Conservation (phyloP, 2,797 vertebrate genomes). For the Malacoraja senta region DNA sequence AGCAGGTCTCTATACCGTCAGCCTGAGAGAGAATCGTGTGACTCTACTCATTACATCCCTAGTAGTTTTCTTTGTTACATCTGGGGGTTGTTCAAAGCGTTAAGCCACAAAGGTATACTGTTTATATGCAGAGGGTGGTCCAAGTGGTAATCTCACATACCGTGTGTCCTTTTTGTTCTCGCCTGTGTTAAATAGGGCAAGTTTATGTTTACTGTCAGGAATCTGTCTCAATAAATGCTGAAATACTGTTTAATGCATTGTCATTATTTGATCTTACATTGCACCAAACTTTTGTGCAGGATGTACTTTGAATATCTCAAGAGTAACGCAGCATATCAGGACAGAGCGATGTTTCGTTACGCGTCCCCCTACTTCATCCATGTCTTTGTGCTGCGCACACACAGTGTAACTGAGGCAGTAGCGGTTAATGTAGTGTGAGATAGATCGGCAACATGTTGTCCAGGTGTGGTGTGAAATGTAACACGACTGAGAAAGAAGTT, state of each 20-base stretch:
- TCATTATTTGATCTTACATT: not conserved
- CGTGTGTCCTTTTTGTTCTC: not conserved
- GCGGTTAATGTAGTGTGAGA: not conserved
- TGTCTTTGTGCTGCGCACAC: not conserved
- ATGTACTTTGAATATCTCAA: not conserved
- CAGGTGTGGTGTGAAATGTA: no score
- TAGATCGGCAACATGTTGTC: not conserved
- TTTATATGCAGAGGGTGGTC: not conserved
- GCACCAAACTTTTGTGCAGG: not conserved
- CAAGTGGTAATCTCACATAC: not conserved
- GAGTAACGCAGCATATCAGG: not conserved
- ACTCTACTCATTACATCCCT: not conserved
- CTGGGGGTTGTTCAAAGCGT: not conserved
- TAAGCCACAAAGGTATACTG: not conserved
- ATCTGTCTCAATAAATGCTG: constrained; percentile 26
- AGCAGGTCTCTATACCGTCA: no score
- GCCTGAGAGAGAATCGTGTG: not conserved
- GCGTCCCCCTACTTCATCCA: not conserved
- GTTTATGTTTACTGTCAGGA: not conserved
- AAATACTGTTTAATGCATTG: not conserved
- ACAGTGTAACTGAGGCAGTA: not conserved
- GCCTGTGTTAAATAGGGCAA: not conserved
- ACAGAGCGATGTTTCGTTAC: no score
- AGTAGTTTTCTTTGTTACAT: not conserved
- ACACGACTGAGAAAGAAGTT: no score